Evolutionary conservation across 1,140 invertebrate species (phyloP).

Genomic region (Trichonephila clavipes): DNA sequence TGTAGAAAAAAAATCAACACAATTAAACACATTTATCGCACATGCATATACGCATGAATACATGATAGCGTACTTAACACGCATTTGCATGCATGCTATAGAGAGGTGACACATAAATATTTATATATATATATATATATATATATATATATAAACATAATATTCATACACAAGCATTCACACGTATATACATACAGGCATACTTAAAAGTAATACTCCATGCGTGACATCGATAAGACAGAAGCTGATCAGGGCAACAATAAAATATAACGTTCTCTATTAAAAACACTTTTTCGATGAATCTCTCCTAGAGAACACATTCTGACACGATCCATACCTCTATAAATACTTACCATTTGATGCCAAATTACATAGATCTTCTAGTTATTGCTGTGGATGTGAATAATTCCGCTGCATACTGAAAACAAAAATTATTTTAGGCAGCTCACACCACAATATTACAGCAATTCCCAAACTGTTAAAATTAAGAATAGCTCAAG

Average conservation of each 20-base stretch:
- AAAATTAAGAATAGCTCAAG: too few relatives aligned
- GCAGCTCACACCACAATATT: not conserved
- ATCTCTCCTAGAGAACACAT: not conserved
- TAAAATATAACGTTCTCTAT: constrained; percentile 1
- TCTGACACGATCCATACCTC: constrained; percentile 27
- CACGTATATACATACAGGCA: constrained; percentile 57
- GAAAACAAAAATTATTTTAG: constrained; percentile 64
- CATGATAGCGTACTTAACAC: constrained; percentile 1
- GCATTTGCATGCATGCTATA: constrained; percentile 32
- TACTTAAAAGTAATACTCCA: constrained; percentile 27
- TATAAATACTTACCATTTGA: constrained; percentile 53
- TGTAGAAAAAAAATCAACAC: not conserved
- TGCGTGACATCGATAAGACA: constrained; percentile 45
- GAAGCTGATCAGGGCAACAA: not conserved
- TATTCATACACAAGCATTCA: constrained; percentile 31
- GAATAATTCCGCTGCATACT: constrained; percentile 38
- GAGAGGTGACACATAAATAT: not conserved
- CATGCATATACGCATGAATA: constrained; percentile 42
- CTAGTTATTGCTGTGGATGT: not conserved
- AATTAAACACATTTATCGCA: too few relatives aligned
- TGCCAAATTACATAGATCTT: constrained; percentile 35
- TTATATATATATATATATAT: not conserved
- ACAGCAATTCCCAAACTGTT: not conserved
- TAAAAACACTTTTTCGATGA: not conserved
- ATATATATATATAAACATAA: not conserved